phyloP scores from a whole-genome alignment of 2,797 vertebrate species.

The Danio kyathit region DNA sequence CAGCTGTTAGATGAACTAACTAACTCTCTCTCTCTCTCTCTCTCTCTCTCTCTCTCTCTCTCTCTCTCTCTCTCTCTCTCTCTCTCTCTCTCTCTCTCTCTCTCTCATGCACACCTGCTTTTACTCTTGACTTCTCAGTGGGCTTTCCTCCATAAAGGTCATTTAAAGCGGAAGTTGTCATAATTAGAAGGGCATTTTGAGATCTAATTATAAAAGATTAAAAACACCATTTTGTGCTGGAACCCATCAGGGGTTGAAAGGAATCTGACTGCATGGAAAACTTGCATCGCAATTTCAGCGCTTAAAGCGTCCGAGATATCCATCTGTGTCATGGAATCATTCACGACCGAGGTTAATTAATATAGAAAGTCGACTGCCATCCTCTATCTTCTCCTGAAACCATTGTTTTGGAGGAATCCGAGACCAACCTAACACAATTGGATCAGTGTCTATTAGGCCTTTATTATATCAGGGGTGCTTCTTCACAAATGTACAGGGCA shows the following conservation, averaged over 20 bases:
- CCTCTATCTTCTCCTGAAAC: conserved; percentile 83
- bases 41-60: conserved; percentile 24
- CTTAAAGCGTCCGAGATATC: conserved; percentile 90
- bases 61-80: conserved; percentile 17
- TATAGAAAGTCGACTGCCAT: conserved; percentile 95
- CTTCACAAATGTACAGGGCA: conserved; percentile 97
- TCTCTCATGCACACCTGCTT: conserved; percentile 12
- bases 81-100: conserved; percentile 19
- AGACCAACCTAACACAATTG: conserved; percentile 95
- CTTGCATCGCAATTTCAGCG: conserved; percentile 76
- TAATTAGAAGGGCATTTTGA: conserved; percentile 83
- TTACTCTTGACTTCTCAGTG: conserved; percentile 70
- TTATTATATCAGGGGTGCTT: conserved; percentile 99
- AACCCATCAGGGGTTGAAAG: conserved; percentile 74
- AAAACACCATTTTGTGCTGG: conserved; percentile 78
- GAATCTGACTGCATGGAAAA: conserved; percentile 89
- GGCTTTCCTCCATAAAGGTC: conserved; percentile 76
- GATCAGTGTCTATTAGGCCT: conserved; percentile 94
- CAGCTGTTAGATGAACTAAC: conserved; percentile 41
- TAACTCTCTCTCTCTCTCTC: conserved; percentile 28
- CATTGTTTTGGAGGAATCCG: conserved; percentile 96
- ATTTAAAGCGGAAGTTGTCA: conserved; percentile 79
- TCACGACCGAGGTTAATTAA: conserved; percentile 96
- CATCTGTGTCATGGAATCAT: conserved; percentile 90
- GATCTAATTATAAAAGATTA: conserved; percentile 79